Conservation (phyloP, 2,113 vertebrate species). For the Macaca nemestrina region DNA sequence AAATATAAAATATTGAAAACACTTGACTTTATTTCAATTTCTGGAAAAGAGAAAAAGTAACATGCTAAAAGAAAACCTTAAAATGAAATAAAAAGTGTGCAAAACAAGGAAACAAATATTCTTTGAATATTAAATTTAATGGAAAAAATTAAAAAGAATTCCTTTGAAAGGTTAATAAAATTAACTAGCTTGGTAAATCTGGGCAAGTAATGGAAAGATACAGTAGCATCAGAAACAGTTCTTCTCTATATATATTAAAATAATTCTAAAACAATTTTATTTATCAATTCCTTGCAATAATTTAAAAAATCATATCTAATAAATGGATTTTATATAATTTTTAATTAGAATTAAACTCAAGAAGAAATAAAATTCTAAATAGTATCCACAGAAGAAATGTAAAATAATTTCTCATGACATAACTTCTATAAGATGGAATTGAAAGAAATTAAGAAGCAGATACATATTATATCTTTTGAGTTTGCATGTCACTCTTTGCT, state of each 20-base stretch:
- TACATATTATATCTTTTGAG: background rate
- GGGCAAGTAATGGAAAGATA: background rate
- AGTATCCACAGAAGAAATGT: background rate
- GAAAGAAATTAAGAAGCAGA: background rate
- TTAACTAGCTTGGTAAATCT: background rate
- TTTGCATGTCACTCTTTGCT: background rate
- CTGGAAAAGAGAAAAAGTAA: background rate
- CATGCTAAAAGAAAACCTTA: background rate
- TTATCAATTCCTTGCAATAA: background rate
- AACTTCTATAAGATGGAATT: background rate
- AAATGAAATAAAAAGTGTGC: background rate
- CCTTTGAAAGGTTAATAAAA: slow-evolving; percentile 12
- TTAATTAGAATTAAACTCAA: background rate
- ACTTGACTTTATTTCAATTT: background rate
- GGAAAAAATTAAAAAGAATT: background rate
- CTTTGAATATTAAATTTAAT: background rate
- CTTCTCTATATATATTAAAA: background rate
- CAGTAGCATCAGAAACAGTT: background rate
- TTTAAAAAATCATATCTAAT: background rate
- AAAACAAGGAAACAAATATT: background rate
- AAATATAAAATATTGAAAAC: background rate
- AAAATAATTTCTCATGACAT: background rate
- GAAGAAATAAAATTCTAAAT: background rate
- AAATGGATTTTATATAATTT: background rate
- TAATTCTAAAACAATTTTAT: background rate